phyloP scores from a whole-genome alignment of 2,888 invertebrate species.

The Luperina testacea region DNA sequence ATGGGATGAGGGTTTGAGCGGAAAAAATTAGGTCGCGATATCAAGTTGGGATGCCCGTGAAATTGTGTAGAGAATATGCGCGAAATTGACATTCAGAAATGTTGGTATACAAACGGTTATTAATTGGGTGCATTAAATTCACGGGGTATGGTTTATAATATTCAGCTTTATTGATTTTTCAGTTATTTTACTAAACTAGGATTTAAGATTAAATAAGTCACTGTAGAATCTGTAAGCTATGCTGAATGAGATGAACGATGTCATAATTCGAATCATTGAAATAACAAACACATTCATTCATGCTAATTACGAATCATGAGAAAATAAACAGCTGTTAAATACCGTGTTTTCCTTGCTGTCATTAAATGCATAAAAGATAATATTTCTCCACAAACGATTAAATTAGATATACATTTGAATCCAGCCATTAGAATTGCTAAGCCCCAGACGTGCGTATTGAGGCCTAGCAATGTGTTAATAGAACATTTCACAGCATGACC shows the following conservation, averaged over 20 bases:
- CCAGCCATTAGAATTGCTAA: conserved; percentile 45
- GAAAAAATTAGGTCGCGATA: conserved; percentile 52
- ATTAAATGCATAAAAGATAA: conserved; percentile 14
- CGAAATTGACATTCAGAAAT: conserved; percentile 38
- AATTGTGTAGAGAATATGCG: conserved; percentile 54
- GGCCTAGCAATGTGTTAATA: conserved; percentile 57
- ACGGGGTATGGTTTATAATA: neutral
- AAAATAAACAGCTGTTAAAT: conserved; percentile 9
- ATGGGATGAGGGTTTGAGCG: conserved; percentile 41
- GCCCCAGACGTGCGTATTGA: conserved; percentile 39
- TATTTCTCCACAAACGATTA: conserved; percentile 48
- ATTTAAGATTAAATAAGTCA: neutral
- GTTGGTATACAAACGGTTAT: conserved; percentile 13
- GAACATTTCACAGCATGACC: conserved; percentile 60
- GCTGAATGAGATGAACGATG: neutral
- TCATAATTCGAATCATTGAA: neutral
- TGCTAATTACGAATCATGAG: neutral
- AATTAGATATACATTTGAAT: conserved; percentile 45
- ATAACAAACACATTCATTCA: neutral
- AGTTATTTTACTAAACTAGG: neutral
- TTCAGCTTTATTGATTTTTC: conserved; percentile 16
- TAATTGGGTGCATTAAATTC: conserved; percentile 14
- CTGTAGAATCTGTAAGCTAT: neutral
- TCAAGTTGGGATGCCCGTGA: conserved; percentile 52
- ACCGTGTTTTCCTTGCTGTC: neutral